Evolutionary conservation across 2,797 vertebrate species (phyloP).

Genomic region (Mormyrus hasselquistii): DNA sequence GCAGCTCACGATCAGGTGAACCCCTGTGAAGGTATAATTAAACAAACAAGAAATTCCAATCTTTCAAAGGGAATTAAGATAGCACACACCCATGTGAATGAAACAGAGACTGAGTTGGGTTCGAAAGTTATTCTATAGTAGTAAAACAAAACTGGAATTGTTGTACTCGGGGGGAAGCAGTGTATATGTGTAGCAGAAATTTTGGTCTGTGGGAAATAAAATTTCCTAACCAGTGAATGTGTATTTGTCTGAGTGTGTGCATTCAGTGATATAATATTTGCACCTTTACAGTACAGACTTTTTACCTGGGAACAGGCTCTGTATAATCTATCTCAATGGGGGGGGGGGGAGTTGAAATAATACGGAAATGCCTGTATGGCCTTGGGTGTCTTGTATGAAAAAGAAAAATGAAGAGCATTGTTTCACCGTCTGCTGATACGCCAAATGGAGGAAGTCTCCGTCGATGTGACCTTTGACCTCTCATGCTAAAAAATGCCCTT

Average conservation of each 20-base stretch:
- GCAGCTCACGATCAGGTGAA: not conserved
- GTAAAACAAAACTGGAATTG: not conserved
- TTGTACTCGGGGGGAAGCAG: not conserved
- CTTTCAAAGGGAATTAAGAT: not conserved
- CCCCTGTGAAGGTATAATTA: not conserved
- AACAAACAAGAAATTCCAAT: conserved; percentile 9
- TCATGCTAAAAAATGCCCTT: not conserved
- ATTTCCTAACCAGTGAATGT: not conserved
- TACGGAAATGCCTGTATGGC: not conserved
- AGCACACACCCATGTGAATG: not conserved
- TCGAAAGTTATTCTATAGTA: not conserved
- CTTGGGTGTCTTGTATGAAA: not conserved
- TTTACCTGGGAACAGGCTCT: not conserved
- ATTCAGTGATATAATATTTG: not conserved
- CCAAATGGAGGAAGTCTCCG: not conserved
- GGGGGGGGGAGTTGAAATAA: no score
- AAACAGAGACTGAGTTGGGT: not conserved
- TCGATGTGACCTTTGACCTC: not conserved
- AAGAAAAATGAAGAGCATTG: not conserved
- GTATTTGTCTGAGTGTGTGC: not conserved
- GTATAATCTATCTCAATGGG: not conserved
- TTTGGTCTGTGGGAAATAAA: not conserved
- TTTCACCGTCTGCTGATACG: not conserved
- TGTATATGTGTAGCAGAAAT: not conserved
- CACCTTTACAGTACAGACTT: not conserved